Conservation (phyloP, 2,797 vertebrate genomes). For the Masticophis lateralis region DNA sequence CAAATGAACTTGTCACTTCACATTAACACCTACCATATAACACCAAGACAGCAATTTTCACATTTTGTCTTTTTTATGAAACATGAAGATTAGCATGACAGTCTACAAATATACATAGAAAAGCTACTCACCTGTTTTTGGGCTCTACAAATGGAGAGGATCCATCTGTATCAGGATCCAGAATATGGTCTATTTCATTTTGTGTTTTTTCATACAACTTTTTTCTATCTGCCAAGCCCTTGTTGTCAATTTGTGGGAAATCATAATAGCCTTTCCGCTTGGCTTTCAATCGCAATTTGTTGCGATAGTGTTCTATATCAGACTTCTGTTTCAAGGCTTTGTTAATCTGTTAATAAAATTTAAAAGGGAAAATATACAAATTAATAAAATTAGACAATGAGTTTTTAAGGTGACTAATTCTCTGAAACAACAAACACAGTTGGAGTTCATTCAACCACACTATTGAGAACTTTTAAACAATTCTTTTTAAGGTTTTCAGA, state of each 20-base stretch:
- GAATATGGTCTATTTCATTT: conserved; percentile 80
- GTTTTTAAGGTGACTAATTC: conserved; percentile 62
- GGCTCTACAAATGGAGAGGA: conserved; percentile 88
- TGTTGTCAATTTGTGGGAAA: conserved; percentile 81
- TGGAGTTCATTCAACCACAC: conserved; percentile 44
- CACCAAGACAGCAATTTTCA: background rate
- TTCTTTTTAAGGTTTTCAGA: background rate
- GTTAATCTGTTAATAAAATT: conserved; percentile 79
- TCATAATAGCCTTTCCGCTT: conserved; percentile 97
- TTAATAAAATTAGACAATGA: conserved; percentile 35
- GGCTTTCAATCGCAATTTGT: conserved; percentile 95
- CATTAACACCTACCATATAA: background rate
- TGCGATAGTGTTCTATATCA: conserved; percentile 97
- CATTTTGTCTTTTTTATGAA: background rate
- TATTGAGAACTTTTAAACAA: conserved; percentile 22
- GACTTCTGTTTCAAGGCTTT: conserved; percentile 97
- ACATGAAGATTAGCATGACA: background rate
- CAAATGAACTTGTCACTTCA: fast-evolving
- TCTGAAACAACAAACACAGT: conserved; percentile 10
- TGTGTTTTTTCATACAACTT: conserved; percentile 79
- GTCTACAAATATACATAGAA: background rate
- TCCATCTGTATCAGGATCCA: conserved; percentile 84
- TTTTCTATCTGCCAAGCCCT: conserved; percentile 78
- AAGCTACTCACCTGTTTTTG: conserved; percentile 82
- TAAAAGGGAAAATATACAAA: conserved; percentile 44